These are phyloP conservation scores for Gymnodraco acuticeps DNA, from an alignment of 2,797 vertebrate genomes.

Conservation along the genomic window DNA sequence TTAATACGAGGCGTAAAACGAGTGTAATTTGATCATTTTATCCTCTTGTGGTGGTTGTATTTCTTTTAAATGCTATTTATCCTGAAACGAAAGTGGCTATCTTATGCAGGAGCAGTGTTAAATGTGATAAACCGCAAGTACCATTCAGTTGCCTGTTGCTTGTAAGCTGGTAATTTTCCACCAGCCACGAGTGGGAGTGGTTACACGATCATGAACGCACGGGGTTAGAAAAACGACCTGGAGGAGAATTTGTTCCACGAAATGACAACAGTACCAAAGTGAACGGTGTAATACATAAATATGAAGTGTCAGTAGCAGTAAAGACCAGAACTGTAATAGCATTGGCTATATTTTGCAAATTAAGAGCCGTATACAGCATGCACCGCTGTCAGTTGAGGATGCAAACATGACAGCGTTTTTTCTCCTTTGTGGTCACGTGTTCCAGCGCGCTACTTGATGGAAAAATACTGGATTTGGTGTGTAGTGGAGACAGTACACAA, in stretches of 20 bases:
- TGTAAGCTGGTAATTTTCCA: slow-evolving; percentile 92
- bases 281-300: slow-evolving; percentile 12
- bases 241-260: slow-evolving; percentile 58
- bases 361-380: slow-evolving; percentile 10
- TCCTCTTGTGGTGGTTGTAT: background rate
- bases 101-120: slow-evolving; percentile 16
- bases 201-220: slow-evolving; percentile 83
- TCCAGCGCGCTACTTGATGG: slow-evolving; percentile 86
- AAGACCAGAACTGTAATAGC: background rate
- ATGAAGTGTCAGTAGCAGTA: background rate
- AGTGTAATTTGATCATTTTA: slow-evolving; percentile 4
- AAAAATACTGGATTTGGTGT: slow-evolving; percentile 91
- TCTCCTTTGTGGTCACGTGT: slow-evolving; percentile 81
- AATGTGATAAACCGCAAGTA: slow-evolving; percentile 40
- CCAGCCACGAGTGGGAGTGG: slow-evolving; percentile 90
- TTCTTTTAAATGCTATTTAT: slow-evolving; percentile 42
- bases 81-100: background rate
- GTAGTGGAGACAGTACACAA: slow-evolving; percentile 76
- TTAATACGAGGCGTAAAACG: background rate
- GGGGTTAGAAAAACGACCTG: slow-evolving; percentile 79
- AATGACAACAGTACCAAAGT: slow-evolving; percentile 34
- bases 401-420: slow-evolving; percentile 75
- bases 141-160: slow-evolving; percentile 83
- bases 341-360: slow-evolving; percentile 2
- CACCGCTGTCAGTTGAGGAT: slow-evolving; percentile 67